Base-by-base conservation (phyloP, 2,113 vertebrate genomes). In the Baryphthengus martii region DNA sequence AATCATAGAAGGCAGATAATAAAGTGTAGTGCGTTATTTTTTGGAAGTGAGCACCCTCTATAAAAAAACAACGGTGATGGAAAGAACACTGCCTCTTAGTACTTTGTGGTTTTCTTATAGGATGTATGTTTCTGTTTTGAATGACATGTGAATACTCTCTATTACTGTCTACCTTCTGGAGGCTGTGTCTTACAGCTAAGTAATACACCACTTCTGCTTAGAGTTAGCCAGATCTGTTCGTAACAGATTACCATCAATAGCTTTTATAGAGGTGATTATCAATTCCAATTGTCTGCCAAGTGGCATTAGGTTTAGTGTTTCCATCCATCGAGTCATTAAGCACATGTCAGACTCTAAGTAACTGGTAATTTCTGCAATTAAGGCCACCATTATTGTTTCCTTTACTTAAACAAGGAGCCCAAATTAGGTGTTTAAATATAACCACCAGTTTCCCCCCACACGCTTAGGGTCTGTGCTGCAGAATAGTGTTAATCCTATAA, bases 281-380 rank as follows among this genome's bases (percentile, higher is more conserved):
- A 95, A 84, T 87, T 96, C 93, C 97, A 98, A 92, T 96, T 88
- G 95, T 95, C 93, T 95, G 97, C 98, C 98, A 97, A 97, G 92
- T 65, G 33, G 90, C 91, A 96, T 97, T 98, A 95, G 89, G 95
- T 97, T 98, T 97, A 97, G 95, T 88, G 90, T 97, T 98, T 98
- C 98, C 97, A 97, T 96, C 97, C 76, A 26, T 97, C 92, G 77
- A 45, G 68, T 98, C 97, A 98, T 98, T 98, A 98, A 89, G 96
- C 90, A 96, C 95, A 98, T 98, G 97, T 98, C 98, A 98, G 92
- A 97, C 95, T 93, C 89, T 24, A 94, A 97, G 97, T 86, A 98
- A 96, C 97, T 97, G 96, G 97, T 97, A 98, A 98, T 99, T 99
- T 97, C 97, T 98, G 97, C 98, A 98, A 98, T 99, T 98, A 98